Base-by-base conservation (phyloP, 2,113 vertebrate genomes). In the Pipra filicauda region DNA sequence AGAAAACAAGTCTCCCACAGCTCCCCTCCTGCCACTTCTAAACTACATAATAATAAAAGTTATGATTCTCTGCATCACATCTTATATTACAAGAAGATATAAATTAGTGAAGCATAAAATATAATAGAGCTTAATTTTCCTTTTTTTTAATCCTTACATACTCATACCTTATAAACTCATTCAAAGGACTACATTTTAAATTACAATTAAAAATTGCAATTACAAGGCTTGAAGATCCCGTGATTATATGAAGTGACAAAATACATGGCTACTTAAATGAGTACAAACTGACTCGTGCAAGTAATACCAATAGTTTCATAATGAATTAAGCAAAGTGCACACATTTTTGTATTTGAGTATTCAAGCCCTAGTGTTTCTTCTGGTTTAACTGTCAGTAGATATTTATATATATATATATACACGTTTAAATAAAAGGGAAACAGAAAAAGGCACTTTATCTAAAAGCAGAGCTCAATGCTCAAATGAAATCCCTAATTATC, bases 51-150 rank as follows among this genome's bases (percentile, higher is more conserved):
- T 16, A 84, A 48, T 43, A 79, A 39, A 88, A 67, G 26, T 58
- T 87, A 73, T 0, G 0, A 35, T 59, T 93, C 54, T 70, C 46
- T 90, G 39, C 43, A 85, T 94, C 81, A 77, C 59, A 80, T 94
- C 46, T 79, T 76, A 33, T 64, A 71, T 80, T 83, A 79, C 43
- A 72, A 35, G 15, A 89, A 77, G 12, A 74, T 83, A 95, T 39
- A 94, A 94, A 75, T 94, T 93, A 95, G 49, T 82, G 61, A 95
- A 96, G 85, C 80, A 75, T 91, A 88, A 87, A 86, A 93, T 79
- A 87, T 5, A 93, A 46, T 2, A 73, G 43, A 77, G 62, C 74
- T 61, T 57, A 35, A 75, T 81, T 91, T 71, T 80, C 33, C 69
- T 91, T 81, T 49, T 35, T 64, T 23, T 27, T 26, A 23, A 51